These are phyloP conservation scores for Alosa alosa DNA, from an alignment of 2,113 vertebrate genomes.

Conservation along the genomic window DNA sequence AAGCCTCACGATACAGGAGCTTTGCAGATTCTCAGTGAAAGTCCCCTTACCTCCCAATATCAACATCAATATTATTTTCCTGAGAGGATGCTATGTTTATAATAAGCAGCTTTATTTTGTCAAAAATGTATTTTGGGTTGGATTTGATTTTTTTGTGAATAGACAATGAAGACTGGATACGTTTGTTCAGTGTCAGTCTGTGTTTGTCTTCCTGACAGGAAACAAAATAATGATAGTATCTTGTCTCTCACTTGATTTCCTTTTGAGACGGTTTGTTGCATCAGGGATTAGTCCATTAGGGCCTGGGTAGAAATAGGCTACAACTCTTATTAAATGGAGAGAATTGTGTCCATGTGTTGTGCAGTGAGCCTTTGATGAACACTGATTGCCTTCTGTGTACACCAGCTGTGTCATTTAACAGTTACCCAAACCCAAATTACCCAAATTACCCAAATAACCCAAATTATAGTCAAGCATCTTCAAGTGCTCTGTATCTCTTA, in stretches of 20 bases:
- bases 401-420: background rate
- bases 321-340: background rate
- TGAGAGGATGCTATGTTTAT: background rate
- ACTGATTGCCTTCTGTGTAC: slow-evolving; percentile 2
- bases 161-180: background rate
- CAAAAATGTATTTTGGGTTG: background rate
- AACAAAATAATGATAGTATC: background rate
- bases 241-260: background rate
- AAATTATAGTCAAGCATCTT: background rate
- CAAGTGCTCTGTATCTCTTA: background rate
- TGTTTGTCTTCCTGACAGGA: background rate
- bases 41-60: background rate
- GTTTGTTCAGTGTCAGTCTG: background rate
- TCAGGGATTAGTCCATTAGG: background rate
- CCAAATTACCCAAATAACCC: no score
- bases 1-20: background rate
- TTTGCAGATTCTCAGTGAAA: background rate
- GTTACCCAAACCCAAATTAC: no score
- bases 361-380: background rate
- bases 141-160: background rate
- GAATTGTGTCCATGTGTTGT: background rate
- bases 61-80: background rate
- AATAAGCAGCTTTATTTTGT: background rate
- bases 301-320: background rate
- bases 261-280: background rate